Conservation (phyloP, 2,888 invertebrate genomes). For the Lasioglossum calceatum region DNA sequence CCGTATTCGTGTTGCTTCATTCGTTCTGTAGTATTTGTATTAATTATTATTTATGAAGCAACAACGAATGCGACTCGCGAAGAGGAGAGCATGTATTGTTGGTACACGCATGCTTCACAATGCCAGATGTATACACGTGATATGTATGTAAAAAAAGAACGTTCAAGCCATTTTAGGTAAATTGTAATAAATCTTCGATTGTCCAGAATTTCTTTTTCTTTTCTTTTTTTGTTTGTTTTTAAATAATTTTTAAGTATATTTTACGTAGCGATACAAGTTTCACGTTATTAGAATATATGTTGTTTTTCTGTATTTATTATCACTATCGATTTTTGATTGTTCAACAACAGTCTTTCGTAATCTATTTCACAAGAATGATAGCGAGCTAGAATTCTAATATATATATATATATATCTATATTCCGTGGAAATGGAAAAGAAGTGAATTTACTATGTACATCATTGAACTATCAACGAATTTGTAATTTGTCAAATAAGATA, state of each 20-base stretch:
- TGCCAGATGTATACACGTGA: slow-evolving; percentile 55
- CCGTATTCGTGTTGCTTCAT: slow-evolving; percentile 60
- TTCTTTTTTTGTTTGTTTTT: slow-evolving; percentile 43
- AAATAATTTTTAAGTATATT: slow-evolving; percentile 62
- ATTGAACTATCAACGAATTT: slow-evolving; percentile 71
- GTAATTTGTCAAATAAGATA: slow-evolving; percentile 58
- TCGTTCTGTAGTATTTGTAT: slow-evolving; percentile 63
- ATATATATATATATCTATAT: slow-evolving; percentile 46
- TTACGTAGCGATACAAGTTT: slow-evolving; percentile 48
- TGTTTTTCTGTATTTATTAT: slow-evolving; percentile 72
- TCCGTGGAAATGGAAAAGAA: slow-evolving; percentile 22
- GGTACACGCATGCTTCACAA: slow-evolving; percentile 39
- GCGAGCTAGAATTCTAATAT: slow-evolving; percentile 48
- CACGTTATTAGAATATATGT: slow-evolving; percentile 53
- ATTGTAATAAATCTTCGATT: slow-evolving; percentile 66
- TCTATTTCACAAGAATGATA: slow-evolving; percentile 53
- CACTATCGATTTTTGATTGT: slow-evolving; percentile 54
- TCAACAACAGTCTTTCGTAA: slow-evolving; percentile 58
- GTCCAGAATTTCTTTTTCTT: slow-evolving; percentile 34
- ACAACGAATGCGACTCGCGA: slow-evolving; percentile 36
- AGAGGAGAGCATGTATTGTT: slow-evolving; percentile 36
- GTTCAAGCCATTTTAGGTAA: slow-evolving; percentile 64
- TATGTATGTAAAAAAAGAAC: slow-evolving; percentile 65
- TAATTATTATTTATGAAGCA: slow-evolving; percentile 57
- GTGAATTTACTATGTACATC: slow-evolving; percentile 60